Conservation (phyloP, 2,888 invertebrate genomes). For the Spisula subtruncata region DNA sequence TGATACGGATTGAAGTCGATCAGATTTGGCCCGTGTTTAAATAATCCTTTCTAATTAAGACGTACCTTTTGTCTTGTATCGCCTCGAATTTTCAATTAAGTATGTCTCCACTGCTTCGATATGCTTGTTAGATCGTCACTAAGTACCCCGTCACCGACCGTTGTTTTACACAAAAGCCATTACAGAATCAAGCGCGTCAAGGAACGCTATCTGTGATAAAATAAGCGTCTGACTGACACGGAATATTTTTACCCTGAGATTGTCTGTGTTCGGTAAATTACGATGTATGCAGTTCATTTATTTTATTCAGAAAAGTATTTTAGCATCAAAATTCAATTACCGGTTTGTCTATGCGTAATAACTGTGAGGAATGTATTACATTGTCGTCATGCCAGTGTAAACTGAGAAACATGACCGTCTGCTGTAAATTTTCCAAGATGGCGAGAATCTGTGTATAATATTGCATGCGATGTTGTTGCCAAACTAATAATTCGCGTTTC, state of each 20-base stretch:
- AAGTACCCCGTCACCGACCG: background rate
- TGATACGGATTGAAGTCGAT: background rate
- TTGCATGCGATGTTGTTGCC: no score
- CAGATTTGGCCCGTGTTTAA: background rate
- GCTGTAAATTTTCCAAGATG: background rate
- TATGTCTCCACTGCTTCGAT: background rate
- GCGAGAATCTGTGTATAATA: background rate
- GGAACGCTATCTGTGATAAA: background rate
- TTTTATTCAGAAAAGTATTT: constrained; percentile 61
- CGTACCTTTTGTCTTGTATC: background rate
- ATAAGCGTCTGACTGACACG: constrained; percentile 24
- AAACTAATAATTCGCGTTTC: no score
- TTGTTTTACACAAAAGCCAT: background rate
- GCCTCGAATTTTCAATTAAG: constrained; percentile 13
- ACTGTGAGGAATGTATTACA: background rate
- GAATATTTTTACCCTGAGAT: background rate
- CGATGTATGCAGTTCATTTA: constrained; percentile 51
- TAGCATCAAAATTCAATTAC: constrained; percentile 64
- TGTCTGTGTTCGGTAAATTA: constrained; percentile 43
- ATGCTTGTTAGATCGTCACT: background rate
- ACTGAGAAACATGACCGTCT: background rate
- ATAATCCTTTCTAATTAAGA: constrained; percentile 1
- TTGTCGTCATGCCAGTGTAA: background rate
- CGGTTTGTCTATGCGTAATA: constrained; percentile 18
- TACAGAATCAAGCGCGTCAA: background rate